phyloP scores from a whole-genome alignment of 2,888 invertebrate species.

The Tanytarsus gracilentus region DNA sequence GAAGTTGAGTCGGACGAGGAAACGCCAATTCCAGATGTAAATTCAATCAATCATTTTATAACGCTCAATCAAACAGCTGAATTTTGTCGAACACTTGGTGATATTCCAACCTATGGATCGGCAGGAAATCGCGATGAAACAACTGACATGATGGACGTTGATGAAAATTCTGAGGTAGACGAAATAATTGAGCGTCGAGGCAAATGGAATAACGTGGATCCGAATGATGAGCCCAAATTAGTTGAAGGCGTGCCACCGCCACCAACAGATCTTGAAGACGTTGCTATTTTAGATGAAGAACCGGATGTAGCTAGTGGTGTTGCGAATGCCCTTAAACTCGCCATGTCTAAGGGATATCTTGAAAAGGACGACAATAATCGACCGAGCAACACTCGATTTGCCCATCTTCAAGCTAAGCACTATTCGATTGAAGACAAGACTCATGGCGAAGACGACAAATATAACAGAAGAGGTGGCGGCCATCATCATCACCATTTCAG shows the following conservation, averaged over 20 bases:
- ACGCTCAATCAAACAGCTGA: conserved; percentile 89
- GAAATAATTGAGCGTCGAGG: conserved; percentile 52
- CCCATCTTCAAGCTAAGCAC: conserved; percentile 67
- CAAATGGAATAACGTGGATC: conserved; percentile 78
- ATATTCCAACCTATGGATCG: conserved; percentile 89
- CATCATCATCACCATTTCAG: conserved; percentile 52
- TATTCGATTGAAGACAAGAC: conserved; percentile 73
- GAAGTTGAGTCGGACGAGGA: conserved; percentile 47
- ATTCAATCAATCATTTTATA: conserved; percentile 51
- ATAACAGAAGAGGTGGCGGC: conserved; percentile 48
- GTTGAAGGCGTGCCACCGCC: conserved; percentile 42
- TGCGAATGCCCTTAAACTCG: conserved; percentile 80
- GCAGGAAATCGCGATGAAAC: conserved; percentile 84
- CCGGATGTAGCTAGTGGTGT: conserved; percentile 87
- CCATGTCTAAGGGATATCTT: conserved; percentile 88
- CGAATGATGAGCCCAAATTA: conserved; percentile 45
- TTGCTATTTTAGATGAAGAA: conserved; percentile 70
- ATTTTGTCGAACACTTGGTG: conserved; percentile 91
- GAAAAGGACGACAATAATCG: conserved; percentile 70
- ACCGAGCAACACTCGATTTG: conserved; percentile 62
- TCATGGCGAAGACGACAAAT: conserved; percentile 70
- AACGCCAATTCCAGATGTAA: conserved; percentile 42
- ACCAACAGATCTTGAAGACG: conserved; percentile 41
- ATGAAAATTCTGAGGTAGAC: conserved; percentile 39
- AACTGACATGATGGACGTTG: conserved; percentile 50